Evolutionary conservation across 2,113 vertebrate genomes (phyloP).

Genomic region (Thymallus thymallus): DNA sequence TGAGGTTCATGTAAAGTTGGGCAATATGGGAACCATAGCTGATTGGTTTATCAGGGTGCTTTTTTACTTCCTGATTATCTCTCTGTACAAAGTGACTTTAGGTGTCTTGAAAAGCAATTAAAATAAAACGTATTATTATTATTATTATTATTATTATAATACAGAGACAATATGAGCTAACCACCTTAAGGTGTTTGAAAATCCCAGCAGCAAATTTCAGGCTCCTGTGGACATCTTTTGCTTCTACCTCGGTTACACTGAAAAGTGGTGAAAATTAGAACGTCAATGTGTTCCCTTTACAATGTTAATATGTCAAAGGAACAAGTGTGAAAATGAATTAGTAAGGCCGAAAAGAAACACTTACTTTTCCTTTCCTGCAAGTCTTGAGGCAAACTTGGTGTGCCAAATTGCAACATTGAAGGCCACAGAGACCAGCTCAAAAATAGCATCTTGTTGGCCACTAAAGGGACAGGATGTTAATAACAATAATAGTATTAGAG

Average conservation of each 20-base stretch:
- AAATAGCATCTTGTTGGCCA: constrained; percentile 93
- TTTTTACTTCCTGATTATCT: neutral
- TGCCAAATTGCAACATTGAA: constrained; percentile 96
- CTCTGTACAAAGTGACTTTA: neutral
- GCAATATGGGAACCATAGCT: neutral
- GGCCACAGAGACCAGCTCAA: constrained; percentile 92
- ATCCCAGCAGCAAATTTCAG: constrained; percentile 92
- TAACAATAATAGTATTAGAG: neutral
- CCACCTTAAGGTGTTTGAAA: constrained; percentile 95
- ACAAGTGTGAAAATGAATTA: neutral
- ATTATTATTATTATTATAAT: neutral
- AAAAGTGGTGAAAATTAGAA: constrained; percentile 24
- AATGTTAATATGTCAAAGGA: too few relatives aligned
- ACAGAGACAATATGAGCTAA: neutral
- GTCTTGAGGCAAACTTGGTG: constrained; percentile 92
- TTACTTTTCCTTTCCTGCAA: constrained; percentile 97
- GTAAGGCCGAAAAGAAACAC: constrained; percentile 47
- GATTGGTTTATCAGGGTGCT: neutral
- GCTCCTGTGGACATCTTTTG: constrained; percentile 95
- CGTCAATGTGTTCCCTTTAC: neutral
- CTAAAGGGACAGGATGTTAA: constrained; percentile 56
- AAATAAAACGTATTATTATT: too few relatives aligned
- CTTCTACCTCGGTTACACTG: constrained; percentile 93
- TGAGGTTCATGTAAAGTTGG: neutral
- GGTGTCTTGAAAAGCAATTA: too few relatives aligned